Percentiles rank a stretch among this genome's conserved stretches.
These are phyloP conservation scores for Drosophila trapezifrons DNA, from an alignment of 1,140 invertebrate species.

Conservation along the genomic window DNA sequence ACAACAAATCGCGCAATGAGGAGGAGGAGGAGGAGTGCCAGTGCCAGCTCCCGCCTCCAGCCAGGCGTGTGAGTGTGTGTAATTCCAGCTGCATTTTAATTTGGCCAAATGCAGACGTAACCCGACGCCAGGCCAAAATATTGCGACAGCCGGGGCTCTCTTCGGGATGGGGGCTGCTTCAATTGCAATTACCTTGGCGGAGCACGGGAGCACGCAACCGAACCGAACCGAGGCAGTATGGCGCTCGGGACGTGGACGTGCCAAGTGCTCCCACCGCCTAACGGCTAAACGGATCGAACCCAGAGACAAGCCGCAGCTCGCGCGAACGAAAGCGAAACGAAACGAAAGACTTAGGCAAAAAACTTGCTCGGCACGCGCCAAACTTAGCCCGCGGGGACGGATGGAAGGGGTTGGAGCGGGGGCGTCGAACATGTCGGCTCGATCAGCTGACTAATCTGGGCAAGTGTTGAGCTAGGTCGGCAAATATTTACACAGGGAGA, in stretches of 20 bases:
- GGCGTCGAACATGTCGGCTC: conserved; percentile 39
- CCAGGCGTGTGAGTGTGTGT: conserved; percentile 18
- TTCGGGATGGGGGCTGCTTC: conserved; percentile 30
- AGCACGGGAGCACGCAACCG: conserved; percentile 17
- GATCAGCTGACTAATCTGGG: conserved; percentile 33
- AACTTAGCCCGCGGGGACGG: neutral
- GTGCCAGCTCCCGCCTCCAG: conserved; percentile 30
- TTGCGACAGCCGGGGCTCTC: conserved; percentile 35
- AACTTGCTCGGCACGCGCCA: conserved; percentile 53
- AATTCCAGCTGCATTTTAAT: conserved; percentile 55
- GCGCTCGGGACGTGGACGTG: conserved; percentile 27
- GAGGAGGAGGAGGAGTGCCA: neutral
- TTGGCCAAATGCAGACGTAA: conserved; percentile 57
- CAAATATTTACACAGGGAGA: conserved; percentile 3
- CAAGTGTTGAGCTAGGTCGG: conserved; percentile 36
- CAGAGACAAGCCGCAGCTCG: conserved; percentile 12
- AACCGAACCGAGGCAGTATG: conserved; percentile 13
- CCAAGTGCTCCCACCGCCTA: conserved; percentile 35
- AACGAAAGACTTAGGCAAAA: conserved; percentile 47
- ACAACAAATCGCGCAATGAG: conserved; percentile 48
- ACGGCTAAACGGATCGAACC: conserved; percentile 52
- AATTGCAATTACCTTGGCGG: conserved; percentile 56
- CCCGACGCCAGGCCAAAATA: conserved; percentile 44
- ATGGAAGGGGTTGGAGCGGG: conserved; percentile 25
- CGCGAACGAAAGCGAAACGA: conserved; percentile 18